Conservation (phyloP, 2,113 vertebrate genomes). For the Channa argus region DNA sequence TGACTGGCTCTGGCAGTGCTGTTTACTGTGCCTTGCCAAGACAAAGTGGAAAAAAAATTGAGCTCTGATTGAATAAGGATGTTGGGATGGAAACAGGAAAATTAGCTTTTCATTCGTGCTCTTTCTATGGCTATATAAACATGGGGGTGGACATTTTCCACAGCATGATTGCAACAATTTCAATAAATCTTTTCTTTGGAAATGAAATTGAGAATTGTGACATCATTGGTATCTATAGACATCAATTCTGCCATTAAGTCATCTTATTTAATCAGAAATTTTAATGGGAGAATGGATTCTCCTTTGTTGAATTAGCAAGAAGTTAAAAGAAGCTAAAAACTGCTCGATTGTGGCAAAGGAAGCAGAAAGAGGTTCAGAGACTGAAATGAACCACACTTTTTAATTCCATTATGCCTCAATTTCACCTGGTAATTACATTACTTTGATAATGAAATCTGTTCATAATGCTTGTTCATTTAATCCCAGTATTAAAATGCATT, state of each 20-base stretch:
- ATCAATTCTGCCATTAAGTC: background rate
- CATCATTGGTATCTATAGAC: background rate
- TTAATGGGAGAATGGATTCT: no score
- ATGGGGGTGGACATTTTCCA: conserved; percentile 33
- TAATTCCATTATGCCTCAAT: no score
- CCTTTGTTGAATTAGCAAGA: background rate
- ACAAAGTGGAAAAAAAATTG: conserved; percentile 70
- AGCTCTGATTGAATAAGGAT: conserved; percentile 66
- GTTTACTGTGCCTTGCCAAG: conserved; percentile 66
- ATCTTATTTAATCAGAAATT: background rate
- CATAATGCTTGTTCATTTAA: no score
- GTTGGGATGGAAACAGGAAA: conserved; percentile 43
- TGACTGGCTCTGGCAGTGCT: conserved; percentile 64
- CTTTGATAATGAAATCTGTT: no score
- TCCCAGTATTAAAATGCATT: no score
- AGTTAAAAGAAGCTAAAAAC: no score
- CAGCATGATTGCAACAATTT: conserved; percentile 18
- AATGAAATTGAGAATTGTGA: conserved; percentile 4
- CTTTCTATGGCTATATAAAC: conserved; percentile 28
- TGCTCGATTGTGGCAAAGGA: background rate
- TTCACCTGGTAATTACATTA: no score
- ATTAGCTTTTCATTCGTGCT: conserved; percentile 33
- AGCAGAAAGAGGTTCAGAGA: background rate
- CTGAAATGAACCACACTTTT: no score
- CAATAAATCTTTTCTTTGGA: conserved; percentile 14